These are phyloP conservation scores for Caenorhabditis parvicauda DNA, from an alignment of 2,888 invertebrate species.

Conservation along the genomic window DNA sequence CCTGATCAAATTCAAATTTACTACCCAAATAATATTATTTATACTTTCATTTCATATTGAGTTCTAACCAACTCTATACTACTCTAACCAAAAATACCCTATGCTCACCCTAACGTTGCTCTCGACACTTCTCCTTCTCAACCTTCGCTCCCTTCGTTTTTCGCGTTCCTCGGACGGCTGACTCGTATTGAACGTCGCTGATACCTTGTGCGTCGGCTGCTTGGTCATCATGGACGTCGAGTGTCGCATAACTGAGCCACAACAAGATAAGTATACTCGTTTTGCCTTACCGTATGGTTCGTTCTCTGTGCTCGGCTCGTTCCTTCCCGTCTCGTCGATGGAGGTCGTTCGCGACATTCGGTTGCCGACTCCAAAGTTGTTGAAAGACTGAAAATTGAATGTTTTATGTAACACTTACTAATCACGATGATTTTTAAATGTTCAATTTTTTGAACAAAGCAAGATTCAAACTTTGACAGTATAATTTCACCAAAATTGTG, in stretches of 20 bases:
- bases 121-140: conserved; percentile 40
- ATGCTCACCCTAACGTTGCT: conserved; percentile 29
- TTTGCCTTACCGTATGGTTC: background rate
- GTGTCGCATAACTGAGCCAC: conserved; percentile 23
- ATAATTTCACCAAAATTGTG: background rate
- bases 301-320: conserved; percentile 3
- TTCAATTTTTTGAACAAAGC: background rate
- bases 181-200: conserved; percentile 26
- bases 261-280: too few relatives aligned
- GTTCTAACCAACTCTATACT: too few relatives aligned
- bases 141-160: conserved; percentile 36
- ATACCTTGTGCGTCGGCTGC: conserved; percentile 16
- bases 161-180: conserved; percentile 35
- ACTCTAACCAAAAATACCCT: too few relatives aligned
- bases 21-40: too few relatives aligned
- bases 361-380: conserved; percentile 41
- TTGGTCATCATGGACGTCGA: conserved; percentile 27
- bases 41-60: too few relatives aligned
- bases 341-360: conserved; percentile 42
- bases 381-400: conserved; percentile 43
- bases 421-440: too few relatives aligned
- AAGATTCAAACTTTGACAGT: background rate
- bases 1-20: too few relatives aligned
- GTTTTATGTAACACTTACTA: background rate
- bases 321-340: conserved; percentile 32